Evolutionary conservation across 2,888 invertebrate species (phyloP), one percentile per base, ranked within the genome.

Genomic region (Oligia fasciuncula): DNA sequence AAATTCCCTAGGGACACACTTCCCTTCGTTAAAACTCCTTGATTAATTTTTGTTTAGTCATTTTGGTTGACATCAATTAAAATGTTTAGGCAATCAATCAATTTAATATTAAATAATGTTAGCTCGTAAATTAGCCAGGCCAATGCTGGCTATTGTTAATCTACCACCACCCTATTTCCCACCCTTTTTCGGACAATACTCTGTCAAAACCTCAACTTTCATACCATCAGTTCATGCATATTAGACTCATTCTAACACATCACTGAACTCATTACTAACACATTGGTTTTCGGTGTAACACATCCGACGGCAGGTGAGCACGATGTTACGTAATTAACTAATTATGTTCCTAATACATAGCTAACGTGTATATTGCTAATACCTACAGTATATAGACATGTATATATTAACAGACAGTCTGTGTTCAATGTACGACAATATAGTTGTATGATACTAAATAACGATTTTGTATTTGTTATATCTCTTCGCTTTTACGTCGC

Each of bases 361-460:
- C 94, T 95, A 94, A 95, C 94, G 94, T 95, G 95, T 95, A 94
- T 94, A 95, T 95, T 95, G 95, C 95, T 95, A 95, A 93, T 91
- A 86, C 67, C 71, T 91, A 85, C 72, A 80, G 73, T 87, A 81
- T 81, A 70, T 79, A 85, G 77, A 81, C 54, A 81, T 91, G 90
- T 88, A 90, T 87, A 89, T 90, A 91, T 89, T 89, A 90, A 91
- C 88, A 84, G 79, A 66, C 40, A 69, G 57, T 71, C 72, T 86
- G 83, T 85, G 85, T 71, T 72, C n/a, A 71, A 74, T 69, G 81
- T 79, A 77, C 46, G 73, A 84, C n/a, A 81, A 35, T 74, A 51
- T 81, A 77, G 76, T 63, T 78, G 57, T 77, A 78, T 73, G 73
- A 79, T 77, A 88, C 46, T 76, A n/a, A 79, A 85, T 76, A 86